phyloP scores from a whole-genome alignment of 2,888 invertebrate genomes.

The Eremobia ochroleuca region DNA sequence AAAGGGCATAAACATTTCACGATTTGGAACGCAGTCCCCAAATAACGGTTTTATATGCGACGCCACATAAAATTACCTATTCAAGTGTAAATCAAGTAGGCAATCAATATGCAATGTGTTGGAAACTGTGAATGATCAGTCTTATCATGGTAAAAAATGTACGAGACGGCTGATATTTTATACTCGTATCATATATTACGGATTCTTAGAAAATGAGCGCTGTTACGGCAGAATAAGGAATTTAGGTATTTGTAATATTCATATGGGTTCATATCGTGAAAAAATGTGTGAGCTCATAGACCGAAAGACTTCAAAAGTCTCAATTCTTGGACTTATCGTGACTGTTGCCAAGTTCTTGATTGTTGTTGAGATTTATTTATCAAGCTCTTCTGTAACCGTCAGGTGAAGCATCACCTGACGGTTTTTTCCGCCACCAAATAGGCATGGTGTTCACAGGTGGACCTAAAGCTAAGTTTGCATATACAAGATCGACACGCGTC shows the following conservation, averaged over 20 bases:
- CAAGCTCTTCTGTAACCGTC: not conserved
- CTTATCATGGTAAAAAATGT: conserved; percentile 46
- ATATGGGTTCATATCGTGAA: conserved; percentile 2
- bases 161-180: conserved; percentile 12
- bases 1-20: conserved; percentile 65
- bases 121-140: conserved; percentile 66
- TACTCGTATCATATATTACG: too few relatives aligned
- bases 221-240: not conserved
- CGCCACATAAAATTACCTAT: conserved; percentile 73
- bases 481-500: too few relatives aligned
- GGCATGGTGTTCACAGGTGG: not conserved
- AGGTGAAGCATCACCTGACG: not conserved
- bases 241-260: conserved; percentile 14
- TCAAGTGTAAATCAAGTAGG: conserved; percentile 72
- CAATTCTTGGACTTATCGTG: not conserved
- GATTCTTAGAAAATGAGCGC: conserved; percentile 2
- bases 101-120: conserved; percentile 73
- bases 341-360: not conserved
- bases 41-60: conserved; percentile 68
- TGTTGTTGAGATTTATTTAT: not conserved
- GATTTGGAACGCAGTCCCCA: conserved; percentile 62
- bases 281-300: not conserved
- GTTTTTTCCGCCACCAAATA: too few relatives aligned
- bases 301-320: conserved; percentile 11
- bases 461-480: not conserved